These are phyloP conservation scores for Penaeus japonicus DNA, from an alignment of 1,140 invertebrate species.

Conservation along the genomic window DNA sequence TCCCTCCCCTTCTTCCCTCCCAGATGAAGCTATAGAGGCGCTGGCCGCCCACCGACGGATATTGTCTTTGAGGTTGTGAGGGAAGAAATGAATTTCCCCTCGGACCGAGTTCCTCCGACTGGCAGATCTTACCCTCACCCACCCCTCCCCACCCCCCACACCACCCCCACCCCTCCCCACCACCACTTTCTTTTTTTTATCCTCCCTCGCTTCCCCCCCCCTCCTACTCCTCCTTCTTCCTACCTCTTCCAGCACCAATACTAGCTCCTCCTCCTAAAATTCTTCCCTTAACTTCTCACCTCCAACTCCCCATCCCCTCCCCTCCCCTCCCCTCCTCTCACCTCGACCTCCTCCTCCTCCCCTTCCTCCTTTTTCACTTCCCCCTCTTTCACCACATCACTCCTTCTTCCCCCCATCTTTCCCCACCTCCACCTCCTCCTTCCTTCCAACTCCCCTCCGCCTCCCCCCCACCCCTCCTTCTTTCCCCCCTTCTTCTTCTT, in stretches of 20 bases:
- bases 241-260: too few species aligned
- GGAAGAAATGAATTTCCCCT: slow-evolving; percentile 38
- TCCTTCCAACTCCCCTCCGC: too few species aligned
- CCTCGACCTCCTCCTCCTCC: background rate
- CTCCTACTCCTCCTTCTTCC: background rate
- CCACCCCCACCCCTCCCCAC: background rate
- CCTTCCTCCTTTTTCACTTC: background rate
- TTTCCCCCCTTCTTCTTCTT: background rate
- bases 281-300: background rate
- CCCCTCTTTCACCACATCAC: background rate
- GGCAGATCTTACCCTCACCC: background rate
- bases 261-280: too few species aligned
- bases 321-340: too few species aligned
- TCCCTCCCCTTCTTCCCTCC: background rate
- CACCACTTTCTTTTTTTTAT: too few species aligned
- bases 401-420: background rate
- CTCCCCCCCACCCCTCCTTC: background rate
- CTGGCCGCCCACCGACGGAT: slow-evolving; percentile 13
- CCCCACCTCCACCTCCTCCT: background rate
- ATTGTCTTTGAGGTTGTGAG: slow-evolving; percentile 46
- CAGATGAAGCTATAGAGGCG: slow-evolving; percentile 50
- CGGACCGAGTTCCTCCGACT: background rate
- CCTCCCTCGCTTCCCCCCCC: background rate
- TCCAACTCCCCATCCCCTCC: background rate
- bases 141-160: background rate